phyloP scores from a whole-genome alignment of 1,140 invertebrate genomes.

The Drosophila paulistorum region DNA sequence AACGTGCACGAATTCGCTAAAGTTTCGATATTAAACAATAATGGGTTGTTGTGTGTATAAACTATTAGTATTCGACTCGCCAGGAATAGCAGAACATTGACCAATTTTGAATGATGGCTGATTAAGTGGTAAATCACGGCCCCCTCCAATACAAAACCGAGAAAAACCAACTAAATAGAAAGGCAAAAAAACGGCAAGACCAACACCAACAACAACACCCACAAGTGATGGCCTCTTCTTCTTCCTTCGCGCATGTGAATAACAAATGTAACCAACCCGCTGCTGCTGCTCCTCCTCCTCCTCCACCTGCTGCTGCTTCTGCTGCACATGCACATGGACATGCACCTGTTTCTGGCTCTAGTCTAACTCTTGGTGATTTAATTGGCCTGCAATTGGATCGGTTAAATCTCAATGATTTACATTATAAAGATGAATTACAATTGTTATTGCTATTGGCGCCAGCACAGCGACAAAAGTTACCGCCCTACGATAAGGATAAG shows the following conservation, averaged over 20 bases:
- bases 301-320: conserved; percentile 16
- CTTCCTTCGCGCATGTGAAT: conserved; percentile 56
- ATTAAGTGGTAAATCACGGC: conserved; percentile 38
- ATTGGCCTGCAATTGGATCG: conserved; percentile 59
- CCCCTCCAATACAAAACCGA: conserved; percentile 19
- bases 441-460: conserved; percentile 51
- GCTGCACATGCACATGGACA: conserved; percentile 7
- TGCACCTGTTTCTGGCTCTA: conserved; percentile 14
- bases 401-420: conserved; percentile 48
- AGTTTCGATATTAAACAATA: conserved; percentile 47
- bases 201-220: conserved; percentile 36
- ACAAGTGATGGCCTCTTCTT: conserved; percentile 58
- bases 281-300: conserved; percentile 10
- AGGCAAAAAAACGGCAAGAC: conserved; percentile 4
- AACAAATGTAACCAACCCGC: conserved; percentile 42
- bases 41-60: conserved; percentile 47
- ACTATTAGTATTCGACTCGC: conserved; percentile 43
- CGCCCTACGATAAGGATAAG: conserved; percentile 19
- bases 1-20: conserved; percentile 49
- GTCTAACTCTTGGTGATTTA: conserved; percentile 52
- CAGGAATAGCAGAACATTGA: conserved; percentile 44
- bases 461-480: conserved; percentile 41
- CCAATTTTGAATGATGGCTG: conserved; percentile 30
- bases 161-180: conserved; percentile 14
- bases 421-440: conserved; percentile 65